A percentile compares a stretch with the other conserved stretches of the same genome.
These are phyloP conservation scores for Acanthopagrus latus DNA, from an alignment of 2,797 vertebrate genomes.

Conservation along the genomic window DNA sequence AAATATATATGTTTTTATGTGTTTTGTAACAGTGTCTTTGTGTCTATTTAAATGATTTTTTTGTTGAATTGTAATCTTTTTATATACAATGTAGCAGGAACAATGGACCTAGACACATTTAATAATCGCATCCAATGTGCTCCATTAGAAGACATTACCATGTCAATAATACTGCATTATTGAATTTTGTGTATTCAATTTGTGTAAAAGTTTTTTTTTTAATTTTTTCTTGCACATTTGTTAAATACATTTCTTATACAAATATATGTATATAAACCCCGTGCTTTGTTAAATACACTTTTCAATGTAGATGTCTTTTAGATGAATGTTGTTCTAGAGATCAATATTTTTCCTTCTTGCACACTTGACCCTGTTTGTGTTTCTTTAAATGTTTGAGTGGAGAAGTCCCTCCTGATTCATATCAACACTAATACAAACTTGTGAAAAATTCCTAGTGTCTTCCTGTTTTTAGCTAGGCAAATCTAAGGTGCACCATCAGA, in stretches of 20 bases:
- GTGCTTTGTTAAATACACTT: slow-evolving; percentile 29
- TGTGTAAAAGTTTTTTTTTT: neutral
- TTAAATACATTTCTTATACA: slow-evolving; percentile 6
- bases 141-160: neutral
- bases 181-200: slow-evolving; percentile 7
- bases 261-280: neutral
- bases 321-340: neutral
- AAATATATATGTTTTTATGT: neutral
- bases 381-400: slow-evolving; percentile 1
- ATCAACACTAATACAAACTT: slow-evolving; percentile 28
- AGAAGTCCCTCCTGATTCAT: slow-evolving; percentile 6
- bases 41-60: neutral
- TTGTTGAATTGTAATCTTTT: slow-evolving; percentile 23
- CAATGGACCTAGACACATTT: slow-evolving; percentile 3
- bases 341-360: slow-evolving; percentile 8
- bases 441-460: slow-evolving; percentile 13
- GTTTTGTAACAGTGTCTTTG: neutral
- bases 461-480: neutral
- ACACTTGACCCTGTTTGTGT: slow-evolving; percentile 20
- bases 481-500: neutral
- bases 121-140: neutral
- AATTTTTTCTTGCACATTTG: slow-evolving; percentile 2
- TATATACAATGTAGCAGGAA: slow-evolving; percentile 23
- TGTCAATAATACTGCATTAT: slow-evolving; percentile 9
- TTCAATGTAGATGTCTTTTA: slow-evolving; percentile 6